Evolutionary conservation across 92 coral and sea anemone genomes (phyloP).

Genomic region (Phenganax marumi): DNA sequence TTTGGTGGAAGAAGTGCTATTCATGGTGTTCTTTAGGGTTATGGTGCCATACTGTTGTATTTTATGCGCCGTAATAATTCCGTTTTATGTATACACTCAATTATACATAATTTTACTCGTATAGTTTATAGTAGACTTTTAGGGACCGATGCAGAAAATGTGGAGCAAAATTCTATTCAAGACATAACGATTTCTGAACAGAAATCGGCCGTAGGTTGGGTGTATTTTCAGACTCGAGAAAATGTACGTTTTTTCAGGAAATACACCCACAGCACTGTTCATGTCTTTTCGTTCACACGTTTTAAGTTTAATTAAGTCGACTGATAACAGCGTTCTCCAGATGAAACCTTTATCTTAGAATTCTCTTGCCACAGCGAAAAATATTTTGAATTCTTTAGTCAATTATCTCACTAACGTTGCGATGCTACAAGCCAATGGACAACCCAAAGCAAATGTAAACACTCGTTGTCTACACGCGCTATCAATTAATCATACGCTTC

Average conservation of each 20-base stretch:
- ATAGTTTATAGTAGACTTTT: not conserved
- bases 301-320: not conserved
- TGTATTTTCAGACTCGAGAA: too few species aligned
- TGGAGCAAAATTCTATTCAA: not conserved
- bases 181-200: too few species aligned
- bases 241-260: too few species aligned
- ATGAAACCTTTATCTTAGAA: not conserved
- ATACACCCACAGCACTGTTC: not conserved
- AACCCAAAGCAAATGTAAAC: conserved; percentile 24
- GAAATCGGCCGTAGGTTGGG: too few species aligned
- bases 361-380: not conserved
- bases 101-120: too few species aligned
- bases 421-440: conserved; percentile 17
- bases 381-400: not conserved
- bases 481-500: conserved; percentile 26
- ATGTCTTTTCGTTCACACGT: not conserved
- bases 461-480: conserved; percentile 13
- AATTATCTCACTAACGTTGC: not conserved
- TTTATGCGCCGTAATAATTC: too few species aligned
- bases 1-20: not conserved
- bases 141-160: not conserved
- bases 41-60: too few species aligned
- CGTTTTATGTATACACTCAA: too few species aligned
- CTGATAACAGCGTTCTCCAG: not conserved
- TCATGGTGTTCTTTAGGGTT: too few species aligned